phyloP scores from a whole-genome alignment of 2,888 invertebrate species.

The Macroteleia sp. region DNA sequence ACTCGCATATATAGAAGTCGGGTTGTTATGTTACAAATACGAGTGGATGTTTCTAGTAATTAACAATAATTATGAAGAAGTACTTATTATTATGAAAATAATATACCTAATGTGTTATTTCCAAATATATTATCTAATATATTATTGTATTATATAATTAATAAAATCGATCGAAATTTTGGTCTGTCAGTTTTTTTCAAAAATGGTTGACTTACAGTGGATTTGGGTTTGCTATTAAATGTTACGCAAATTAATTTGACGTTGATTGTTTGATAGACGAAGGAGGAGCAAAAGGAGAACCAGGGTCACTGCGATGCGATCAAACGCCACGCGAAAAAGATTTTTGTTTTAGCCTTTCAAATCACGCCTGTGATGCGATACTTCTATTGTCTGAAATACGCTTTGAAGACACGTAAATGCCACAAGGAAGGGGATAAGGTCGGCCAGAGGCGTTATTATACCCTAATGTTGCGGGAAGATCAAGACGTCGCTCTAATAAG shows the following conservation, averaged over 20 bases:
- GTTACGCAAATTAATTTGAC: constrained; percentile 31
- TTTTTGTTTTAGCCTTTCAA: constrained; percentile 86
- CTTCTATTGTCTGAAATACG: constrained; percentile 87
- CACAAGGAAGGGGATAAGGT: constrained; percentile 86
- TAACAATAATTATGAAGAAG: too few relatives aligned
- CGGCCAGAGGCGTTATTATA: constrained; percentile 88
- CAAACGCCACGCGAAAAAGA: constrained; percentile 50
- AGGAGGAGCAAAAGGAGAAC: constrained; percentile 34
- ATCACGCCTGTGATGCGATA: constrained; percentile 90
- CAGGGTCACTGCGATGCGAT: constrained; percentile 50
- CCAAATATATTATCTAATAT: not conserved
- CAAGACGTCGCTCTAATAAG: constrained; percentile 91
- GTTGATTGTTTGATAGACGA: constrained; percentile 66
- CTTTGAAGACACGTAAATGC: constrained; percentile 87
- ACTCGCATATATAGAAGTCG: too few relatives aligned
- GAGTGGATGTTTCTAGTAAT: too few relatives aligned
- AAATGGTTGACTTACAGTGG: constrained; percentile 5
- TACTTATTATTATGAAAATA: too few relatives aligned
- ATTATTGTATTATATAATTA: constrained; percentile 6
- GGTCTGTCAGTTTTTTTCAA: not conserved
- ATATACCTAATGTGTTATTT: too few relatives aligned
- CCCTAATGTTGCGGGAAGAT: constrained; percentile 91
- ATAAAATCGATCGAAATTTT: not conserved
- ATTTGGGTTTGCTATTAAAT: not conserved
- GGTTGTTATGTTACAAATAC: too few relatives aligned